Base-by-base conservation (phyloP, 2,888 invertebrate genomes). In the Apodemia duryi region DNA sequence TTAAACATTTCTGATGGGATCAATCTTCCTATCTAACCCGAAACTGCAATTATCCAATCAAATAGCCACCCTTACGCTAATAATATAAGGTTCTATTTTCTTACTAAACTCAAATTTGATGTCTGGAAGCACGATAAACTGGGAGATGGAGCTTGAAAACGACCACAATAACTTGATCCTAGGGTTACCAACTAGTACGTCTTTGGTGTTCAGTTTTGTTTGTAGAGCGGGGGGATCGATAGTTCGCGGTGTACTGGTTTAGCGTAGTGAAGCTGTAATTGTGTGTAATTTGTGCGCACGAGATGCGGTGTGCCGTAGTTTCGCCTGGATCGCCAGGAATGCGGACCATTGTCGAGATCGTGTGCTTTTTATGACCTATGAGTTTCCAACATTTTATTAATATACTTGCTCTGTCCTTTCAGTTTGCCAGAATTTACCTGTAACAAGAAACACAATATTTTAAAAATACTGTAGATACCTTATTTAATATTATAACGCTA, bases 241-340 rank as follows among this genome's bases (percentile, higher is more conserved):
- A 65, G 78, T 62, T 74, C 76, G 68, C 21, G 43, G 57, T 64
- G 62, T 5, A 63, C 28, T 78, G 80, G 83, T 70, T 70, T 69
- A 66, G 67, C 71, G 72, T 73, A 76, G 74, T 75, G 74, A 75
- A 75, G 75, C 74, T 77, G 79, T 82, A 82, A 82, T 82, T 80
- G 81, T 77, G 71, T 77, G 80, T 82, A 79, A 81, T 85, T 83
- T 82, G 82, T 82, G 83, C 79, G 82, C 79, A 77, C 77, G 82
- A 81, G 83, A 78, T 79, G 79, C 72, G 75, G 77, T 43, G 64
- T 46, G 57, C 35, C 21, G 51, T 72, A 70, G 71, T 76, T 72
- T n/a, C 32, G 57, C 38, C 57, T 21, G 64, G 60, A 43, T 32
- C 49, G 60, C 35, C 49, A 49, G 60, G 49, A 49, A 54, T 54